A percentile compares a stretch with the other conserved stretches of the same genome.
phyloP scores from a whole-genome alignment of 2,888 invertebrate species.

The Pristionchus arcanus region DNA sequence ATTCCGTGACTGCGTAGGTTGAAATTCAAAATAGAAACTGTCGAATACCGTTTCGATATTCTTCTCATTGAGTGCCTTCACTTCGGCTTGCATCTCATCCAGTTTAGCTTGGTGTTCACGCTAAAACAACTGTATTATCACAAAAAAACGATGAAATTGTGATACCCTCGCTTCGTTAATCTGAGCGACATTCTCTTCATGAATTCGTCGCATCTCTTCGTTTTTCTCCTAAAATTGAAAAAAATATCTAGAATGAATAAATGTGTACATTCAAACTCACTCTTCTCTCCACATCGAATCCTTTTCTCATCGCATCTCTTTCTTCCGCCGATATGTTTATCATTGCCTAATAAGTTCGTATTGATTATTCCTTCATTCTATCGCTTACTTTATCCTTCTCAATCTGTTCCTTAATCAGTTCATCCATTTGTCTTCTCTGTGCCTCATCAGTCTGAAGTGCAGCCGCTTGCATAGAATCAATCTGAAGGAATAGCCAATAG shows the following conservation, averaged over 20 bases:
- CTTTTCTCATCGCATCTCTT: slow-evolving; percentile 2
- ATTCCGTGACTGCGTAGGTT: not conserved
- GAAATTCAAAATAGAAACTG: not conserved
- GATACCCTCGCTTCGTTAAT: not conserved
- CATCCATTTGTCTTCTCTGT: not conserved
- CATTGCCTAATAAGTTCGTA: not conserved
- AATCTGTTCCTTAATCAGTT: not conserved
- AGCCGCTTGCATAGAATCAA: slow-evolving; percentile 1
- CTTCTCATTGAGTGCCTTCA: slow-evolving; percentile 3
- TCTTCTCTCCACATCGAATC: not conserved
- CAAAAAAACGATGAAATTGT: not conserved
- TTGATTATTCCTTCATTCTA: not conserved
- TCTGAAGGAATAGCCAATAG: not conserved
- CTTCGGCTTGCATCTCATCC: not conserved
- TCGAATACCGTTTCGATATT: not conserved
- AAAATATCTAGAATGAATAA: not conserved
- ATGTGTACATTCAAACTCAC: not conserved
- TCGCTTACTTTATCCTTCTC: slow-evolving; percentile 17
- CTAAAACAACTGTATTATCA: not conserved
- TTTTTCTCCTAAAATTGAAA: not conserved
- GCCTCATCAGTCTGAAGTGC: not conserved
- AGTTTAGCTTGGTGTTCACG: not conserved
- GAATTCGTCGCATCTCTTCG: slow-evolving; percentile 4
- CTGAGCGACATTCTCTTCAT: not conserved
- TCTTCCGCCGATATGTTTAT: not conserved